Evolutionary conservation across 2,797 vertebrate species (phyloP), one percentile per base, ranked within the genome.

Genomic region (Mastacembelus armatus): DNA sequence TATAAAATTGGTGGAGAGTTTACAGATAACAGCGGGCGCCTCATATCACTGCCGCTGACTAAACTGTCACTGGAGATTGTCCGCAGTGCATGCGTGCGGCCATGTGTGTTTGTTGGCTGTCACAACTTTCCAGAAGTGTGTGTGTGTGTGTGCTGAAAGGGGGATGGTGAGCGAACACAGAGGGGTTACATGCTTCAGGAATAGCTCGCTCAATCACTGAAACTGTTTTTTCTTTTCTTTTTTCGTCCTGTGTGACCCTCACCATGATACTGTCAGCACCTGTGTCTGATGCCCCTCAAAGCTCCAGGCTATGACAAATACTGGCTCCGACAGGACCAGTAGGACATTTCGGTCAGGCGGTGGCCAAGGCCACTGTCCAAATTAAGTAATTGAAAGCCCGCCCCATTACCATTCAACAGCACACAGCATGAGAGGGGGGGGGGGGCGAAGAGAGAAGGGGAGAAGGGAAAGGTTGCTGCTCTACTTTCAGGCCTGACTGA

Each of bases 351-450:
- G 62, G 81, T 86, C 70, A 73, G 58, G 66, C 52, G 58, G 57
- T 63, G 83, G 67, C 38, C 84, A 88, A 90, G 84, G 81, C 84
- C 58, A 11, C 16, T 4, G 77, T 87, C 92, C 91, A 92, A 92
- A 92, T 93, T 85, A 90, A 93, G 91, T 81, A 77, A 5, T n/a
- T 47, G 57, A 81, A 67, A 78, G 72, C 50, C 77, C 66, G 51
- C 70, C 84, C 81, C 66, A 71, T 87, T 89, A 74, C 71, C 86
- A 86, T 81, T 80, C 81, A 82, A 72, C 85, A 66, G 42, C 83
- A 80, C 77, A 78, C 80, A 47, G 69, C 73, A 61, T 50, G 55
- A 70, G 58, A 71, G 15, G 60, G 62, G 69, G 52, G 35, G 36
- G 35, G 44, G 27, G 30, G 38, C 50, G 59, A 45, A 43, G 64